phyloP scores from a whole-genome alignment of 2,797 vertebrate species.

The Sebastolobus alascanus region DNA sequence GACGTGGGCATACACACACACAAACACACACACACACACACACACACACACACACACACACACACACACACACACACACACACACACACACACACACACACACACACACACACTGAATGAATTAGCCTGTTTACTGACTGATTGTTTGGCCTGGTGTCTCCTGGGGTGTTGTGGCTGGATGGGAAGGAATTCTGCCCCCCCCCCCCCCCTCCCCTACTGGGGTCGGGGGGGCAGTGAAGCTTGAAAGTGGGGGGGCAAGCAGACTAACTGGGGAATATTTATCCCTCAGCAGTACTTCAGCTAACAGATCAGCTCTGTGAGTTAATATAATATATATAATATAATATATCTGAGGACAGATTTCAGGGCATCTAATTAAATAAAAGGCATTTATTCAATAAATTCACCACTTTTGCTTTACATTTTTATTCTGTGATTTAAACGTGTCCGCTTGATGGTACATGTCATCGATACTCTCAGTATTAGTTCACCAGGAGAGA shows the following conservation, averaged over 20 bases:
- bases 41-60: too few species aligned
- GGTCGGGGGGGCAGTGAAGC: not conserved
- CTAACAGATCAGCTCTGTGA: constrained; percentile 15
- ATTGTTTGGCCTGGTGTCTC: constrained; percentile 21
- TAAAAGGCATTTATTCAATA: not conserved
- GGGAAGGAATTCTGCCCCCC: constrained; percentile 10
- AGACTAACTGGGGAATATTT: constrained; percentile 51
- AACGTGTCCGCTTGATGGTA: not conserved
- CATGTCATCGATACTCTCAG: not conserved
- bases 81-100: too few species aligned
- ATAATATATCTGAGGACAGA: constrained; percentile 14
- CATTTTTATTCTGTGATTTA: not conserved
- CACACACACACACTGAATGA: too few species aligned
- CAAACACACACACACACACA: too few species aligned
- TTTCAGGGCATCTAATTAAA: constrained; percentile 4
- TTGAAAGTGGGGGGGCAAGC: constrained; percentile 34
- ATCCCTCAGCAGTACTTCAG: constrained; percentile 40
- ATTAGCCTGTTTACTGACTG: too few species aligned
- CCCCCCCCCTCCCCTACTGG: constrained; percentile 8
- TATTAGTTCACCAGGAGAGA: constrained; percentile 2
- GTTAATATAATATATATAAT: constrained; percentile 21
- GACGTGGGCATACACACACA: too few species aligned
- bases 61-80: too few species aligned
- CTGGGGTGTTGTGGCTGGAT: not conserved
- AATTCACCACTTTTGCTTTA: not conserved